Percentiles rank a stretch among this genome's conserved stretches.
Conservation (phyloP, 2,888 invertebrate genomes). For the Pachliopta kotzebuea region DNA sequence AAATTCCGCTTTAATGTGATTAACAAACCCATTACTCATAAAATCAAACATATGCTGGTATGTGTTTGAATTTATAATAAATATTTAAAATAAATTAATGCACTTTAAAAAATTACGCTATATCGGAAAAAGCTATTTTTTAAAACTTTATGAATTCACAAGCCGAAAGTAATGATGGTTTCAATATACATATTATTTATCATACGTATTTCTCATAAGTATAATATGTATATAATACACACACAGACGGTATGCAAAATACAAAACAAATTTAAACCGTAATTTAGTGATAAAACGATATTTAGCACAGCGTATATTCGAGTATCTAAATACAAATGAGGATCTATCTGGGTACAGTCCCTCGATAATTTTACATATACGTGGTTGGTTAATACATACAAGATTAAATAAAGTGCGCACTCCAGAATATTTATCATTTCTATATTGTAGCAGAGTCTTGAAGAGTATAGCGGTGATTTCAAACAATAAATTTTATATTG, state of each 20-base stretch:
- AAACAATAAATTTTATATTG: background rate
- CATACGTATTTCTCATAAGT: no score
- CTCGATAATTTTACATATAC: conserved; percentile 8
- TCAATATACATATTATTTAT: no score
- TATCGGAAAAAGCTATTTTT: no score
- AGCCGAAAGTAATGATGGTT: no score
- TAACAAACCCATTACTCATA: no score
- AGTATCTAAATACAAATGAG: background rate
- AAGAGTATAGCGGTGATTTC: conserved; percentile 4
- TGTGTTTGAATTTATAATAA: no score
- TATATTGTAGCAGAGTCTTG: conserved; percentile 1
- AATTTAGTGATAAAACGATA: background rate
- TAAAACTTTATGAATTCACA: no score
- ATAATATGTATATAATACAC: no score
- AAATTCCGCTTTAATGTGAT: no score
- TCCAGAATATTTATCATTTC: conserved; percentile 11
- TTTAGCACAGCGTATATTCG: background rate
- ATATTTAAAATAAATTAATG: no score
- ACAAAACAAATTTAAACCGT: background rate
- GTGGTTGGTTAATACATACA: conserved; percentile 5
- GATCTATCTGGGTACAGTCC: conserved; percentile 4
- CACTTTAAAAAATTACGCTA: no score
- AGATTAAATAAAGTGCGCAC: conserved; percentile 18
- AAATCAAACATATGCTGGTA: no score
- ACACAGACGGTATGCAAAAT: background rate